Evolutionary conservation across 2,113 vertebrate genomes (phyloP), one percentile per base, ranked within the genome.

Genomic region (Eolophus roseicapilla): DNA sequence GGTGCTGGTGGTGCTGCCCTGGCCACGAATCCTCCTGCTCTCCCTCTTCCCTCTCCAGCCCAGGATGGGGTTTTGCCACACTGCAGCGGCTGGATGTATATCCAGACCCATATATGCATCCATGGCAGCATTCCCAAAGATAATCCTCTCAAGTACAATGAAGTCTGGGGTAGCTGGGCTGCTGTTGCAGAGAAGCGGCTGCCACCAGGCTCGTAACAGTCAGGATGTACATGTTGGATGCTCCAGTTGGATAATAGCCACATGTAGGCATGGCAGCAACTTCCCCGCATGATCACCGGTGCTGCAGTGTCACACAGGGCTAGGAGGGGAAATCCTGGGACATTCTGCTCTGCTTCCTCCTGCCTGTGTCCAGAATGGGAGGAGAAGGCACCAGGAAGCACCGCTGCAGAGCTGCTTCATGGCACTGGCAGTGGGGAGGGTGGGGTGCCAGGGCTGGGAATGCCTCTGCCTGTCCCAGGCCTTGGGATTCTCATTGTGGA

Each of bases 21-120:
- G 2, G 52, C 65, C 9, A 9, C 1, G 1, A 5, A 1, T 68
- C 53, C 60, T 57, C 53, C 62, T 5, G 0, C 4, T 31, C 17
- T 52, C n/a, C 59, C 9, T 83, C 46, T 52, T 73, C 57, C 6
- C 68, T 82, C 39, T 63, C 35, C 7, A 2, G 35, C 46, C 59
- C 46, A 9, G 49, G 63, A 35, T 37, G 86, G 52, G 18, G 11
- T 92, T 94, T 70, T 74, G 73, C 33, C 64, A 75, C 10, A 0
- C 21, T 55, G 75, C 82, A 82, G 85, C 67, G 35, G 63, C 41
- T 83, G 21, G 11, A 23, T 1, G 19, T 29, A 43, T 77, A 29
- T 25, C 35, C 29, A 13, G n/a, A 60, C 37, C 39, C 6, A 13
- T 39, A 0, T 8, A 4, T 46, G 47, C 46, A 37, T 62, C n/a